Evolutionary conservation across 2,113 vertebrate species (phyloP), one percentile per base, ranked within the genome.

Genomic region (Meles meles): DNA sequence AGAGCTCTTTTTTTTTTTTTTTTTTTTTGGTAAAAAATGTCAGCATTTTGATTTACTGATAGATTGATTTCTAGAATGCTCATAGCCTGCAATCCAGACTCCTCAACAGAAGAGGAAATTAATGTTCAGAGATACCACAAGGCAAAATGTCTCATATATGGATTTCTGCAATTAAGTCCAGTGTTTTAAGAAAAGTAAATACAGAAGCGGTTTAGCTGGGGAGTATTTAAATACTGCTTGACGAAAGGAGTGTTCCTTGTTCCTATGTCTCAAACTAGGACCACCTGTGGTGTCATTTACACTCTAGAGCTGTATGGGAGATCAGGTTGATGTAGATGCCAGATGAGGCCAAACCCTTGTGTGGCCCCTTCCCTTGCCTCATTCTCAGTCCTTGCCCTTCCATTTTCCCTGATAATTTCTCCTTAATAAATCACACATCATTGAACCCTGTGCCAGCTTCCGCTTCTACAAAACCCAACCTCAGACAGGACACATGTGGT

Each of bases 41-140:
- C 87, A 96, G 79, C 87, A 90, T 42, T 96, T 96, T 94, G 81
- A 87, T 88, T 90, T 85, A 94, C 76, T 91, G 84, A 91, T 81
- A 59, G 65, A 96, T 88, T 96, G 88, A 88, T 81, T 88, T 97
- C 92, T 71, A 85, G 37, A 83, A 93, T 94, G 63, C 49, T 72
- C 39, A 65, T 82, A 52, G 81, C 77, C 77, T 88, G 49, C 17
- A 88, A 79, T 52, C 47, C 12, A 84, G n/a, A 90, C 17, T 86
- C 39, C 21, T 77, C 44, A 74, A 90, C 42, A 74, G 34, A 44
- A 79, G 37, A 82, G 76, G 6, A 90, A 93, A 90, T 86, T 81
- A 77, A 88, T 13, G 4, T 25, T 94, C n/a, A 87, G 18, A 71
- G 65, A 42, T 31, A 90, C 55, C 17, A 88, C 52, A 79, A 57